Evolutionary conservation across 2,888 invertebrate genomes (phyloP), one percentile per base, ranked within the genome.

Genomic region (Hypselothyrea guttata): DNA sequence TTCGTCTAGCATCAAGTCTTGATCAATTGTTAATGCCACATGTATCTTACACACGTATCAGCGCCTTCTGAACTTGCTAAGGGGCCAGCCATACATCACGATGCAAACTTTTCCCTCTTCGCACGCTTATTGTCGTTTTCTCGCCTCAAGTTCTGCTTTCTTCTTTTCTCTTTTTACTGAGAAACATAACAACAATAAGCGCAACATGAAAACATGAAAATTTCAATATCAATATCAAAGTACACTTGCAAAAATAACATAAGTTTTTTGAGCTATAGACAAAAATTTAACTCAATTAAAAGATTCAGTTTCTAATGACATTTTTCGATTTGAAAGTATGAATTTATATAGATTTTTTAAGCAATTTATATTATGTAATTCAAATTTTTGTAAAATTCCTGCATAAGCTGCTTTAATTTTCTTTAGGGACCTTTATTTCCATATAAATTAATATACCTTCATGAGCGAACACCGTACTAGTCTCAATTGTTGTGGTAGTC

Each of bases 1-100:
- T 71, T 58, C 52, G 59, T 54, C 74, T 54, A 64, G 57, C 61
- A 69, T 58, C 65, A 28, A 15, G 60, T 63, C 70, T 66, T 83
- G 78, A 82, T 81, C 81, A 81, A 81, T 81, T 81, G 81, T 81
- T 81, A 81, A 81, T 86, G 86, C 71, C 62, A 59, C 71, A 74
- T 77, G 74, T 73, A 73, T 65, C 74, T 65, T 48, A 51, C 40
- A 73, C 60, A 58, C 84, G 60, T 62, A 64, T 82, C 65, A 78
- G 74, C 66, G 84, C 60, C 78, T 81, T 54, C 47, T 77, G 77
- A 82, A 82, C 83, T 78, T 68, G 75, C 58, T 66, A 59, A 60
- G 63, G 56, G 75, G 63, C 54, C 79, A 83, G 53, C 66, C 65
- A 78, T 82, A 79, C 78, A 78, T 78, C 85, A 78, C 52, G 31